These are phyloP conservation scores for Electrona antarctica DNA, from an alignment of 2,113 vertebrate species.

Conservation along the genomic window DNA sequence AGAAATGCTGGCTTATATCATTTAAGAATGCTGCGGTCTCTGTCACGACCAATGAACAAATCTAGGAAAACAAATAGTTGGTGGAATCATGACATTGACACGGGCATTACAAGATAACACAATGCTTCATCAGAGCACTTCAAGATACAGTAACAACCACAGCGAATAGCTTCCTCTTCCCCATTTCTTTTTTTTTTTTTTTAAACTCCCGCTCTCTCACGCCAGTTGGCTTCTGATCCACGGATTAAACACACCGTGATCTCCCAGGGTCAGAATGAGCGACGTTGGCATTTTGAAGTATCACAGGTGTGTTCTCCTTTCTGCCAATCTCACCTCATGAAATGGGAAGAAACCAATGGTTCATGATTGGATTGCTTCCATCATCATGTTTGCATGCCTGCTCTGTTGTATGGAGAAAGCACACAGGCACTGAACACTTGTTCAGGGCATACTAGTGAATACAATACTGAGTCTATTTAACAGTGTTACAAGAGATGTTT, in stretches of 20 bases:
- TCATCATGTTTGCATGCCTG: conserved; percentile 62
- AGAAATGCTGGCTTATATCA: conserved; percentile 52
- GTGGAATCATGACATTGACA: conserved; percentile 22
- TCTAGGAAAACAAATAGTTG: conserved; percentile 11
- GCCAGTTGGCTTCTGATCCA: neutral
- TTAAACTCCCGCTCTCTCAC: neutral
- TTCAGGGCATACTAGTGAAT: conserved; percentile 83
- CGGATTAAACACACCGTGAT: conserved; percentile 9
- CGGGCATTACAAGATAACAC: conserved; percentile 54
- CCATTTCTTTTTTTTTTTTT: conserved; percentile 5
- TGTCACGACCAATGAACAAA: conserved; percentile 55
- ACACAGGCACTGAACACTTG: conserved; percentile 80
- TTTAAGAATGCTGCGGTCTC: conserved; percentile 59
- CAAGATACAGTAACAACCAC: neutral
- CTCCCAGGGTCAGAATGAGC: conserved; percentile 18
- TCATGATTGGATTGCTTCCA: conserved; percentile 30
- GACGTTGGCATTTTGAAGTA: conserved; percentile 13
- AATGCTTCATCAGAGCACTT: conserved; percentile 7
- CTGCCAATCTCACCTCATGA: conserved; percentile 49
- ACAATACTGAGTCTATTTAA: conserved; percentile 82
- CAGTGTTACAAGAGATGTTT: conserved; percentile 94
- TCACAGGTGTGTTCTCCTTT: conserved; percentile 30
- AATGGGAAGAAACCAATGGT: conserved; percentile 30
- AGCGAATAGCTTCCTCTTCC: conserved; percentile 9
- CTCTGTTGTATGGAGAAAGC: conserved; percentile 53